Evolutionary conservation across 2,113 vertebrate genomes (phyloP), one percentile per base, ranked within the genome.

Genomic region (Synodontis membranacea): DNA sequence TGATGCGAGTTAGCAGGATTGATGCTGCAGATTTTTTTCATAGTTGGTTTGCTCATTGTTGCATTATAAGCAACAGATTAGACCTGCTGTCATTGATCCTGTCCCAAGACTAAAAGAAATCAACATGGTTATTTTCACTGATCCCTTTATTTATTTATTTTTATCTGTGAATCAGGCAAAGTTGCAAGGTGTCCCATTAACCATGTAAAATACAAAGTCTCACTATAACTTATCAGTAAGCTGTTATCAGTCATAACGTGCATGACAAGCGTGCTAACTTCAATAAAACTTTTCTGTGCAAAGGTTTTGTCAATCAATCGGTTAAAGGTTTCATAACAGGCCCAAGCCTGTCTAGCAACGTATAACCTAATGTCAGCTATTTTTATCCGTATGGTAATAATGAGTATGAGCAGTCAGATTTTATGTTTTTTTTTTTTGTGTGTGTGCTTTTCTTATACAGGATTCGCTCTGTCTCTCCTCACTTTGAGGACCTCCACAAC

Each of bases 401-500:
- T 19, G 12, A 14, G 28, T 64, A 64, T 64, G 60, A 0, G 60
- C n/a, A 64, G 28, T 31, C 34, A 37, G 64, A 34, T 66, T 66
- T 31, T 34, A 31, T n/a, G n/a, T n/a, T n/a, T n/a, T n/a, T n/a
- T n/a, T n/a, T n/a, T n/a, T 21, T 44, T 12, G 60, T 52, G 12
- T 84, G 12, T 81, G 11, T 76, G 19, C 75, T 25, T 79, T 37
- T 4, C 83, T 92, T 44, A 15, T 86, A 74, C 87, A 99, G 98
- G 94, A 97, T 98, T 80, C 95, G 96, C 62, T 92, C 97, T 0
- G 96, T 98, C 44, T 98, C 98, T 15, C 97, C 97, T 0, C 97
- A 99, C 89, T 99, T 96, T 0, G 98, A 99, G 89, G 98, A 99
- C 78, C 95, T 99, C 91, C 98, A 98, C 93, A 99, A 98, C 93